These are phyloP conservation scores for Protomyctophum bolini DNA, from an alignment of 2,113 vertebrate genomes.

Conservation along the genomic window DNA sequence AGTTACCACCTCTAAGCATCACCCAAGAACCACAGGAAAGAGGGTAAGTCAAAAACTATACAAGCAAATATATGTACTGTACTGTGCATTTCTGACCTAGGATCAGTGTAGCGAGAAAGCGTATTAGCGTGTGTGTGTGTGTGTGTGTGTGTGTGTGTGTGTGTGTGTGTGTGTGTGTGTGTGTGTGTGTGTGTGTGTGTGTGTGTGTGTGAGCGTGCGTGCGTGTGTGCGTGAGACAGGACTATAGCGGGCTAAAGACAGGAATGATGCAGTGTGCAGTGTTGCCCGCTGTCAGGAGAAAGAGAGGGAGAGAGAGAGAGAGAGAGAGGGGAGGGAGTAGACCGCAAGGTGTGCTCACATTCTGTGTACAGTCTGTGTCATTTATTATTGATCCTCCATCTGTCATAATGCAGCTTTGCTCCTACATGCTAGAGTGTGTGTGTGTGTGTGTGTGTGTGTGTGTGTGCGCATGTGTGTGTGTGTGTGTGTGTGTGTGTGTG, in stretches of 20 bases:
- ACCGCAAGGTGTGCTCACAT: constrained; percentile 40
- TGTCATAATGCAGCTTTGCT: constrained; percentile 41
- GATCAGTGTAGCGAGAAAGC: too few species aligned
- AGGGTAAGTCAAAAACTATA: constrained; percentile 56
- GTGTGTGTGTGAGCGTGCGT: constrained; percentile 10
- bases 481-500: too few species aligned
- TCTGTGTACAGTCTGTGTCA: constrained; percentile 26
- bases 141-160: too few species aligned
- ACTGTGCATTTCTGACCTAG: too few species aligned
- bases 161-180: too few species aligned
- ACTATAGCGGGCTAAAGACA: constrained; percentile 20
- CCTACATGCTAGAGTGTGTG: neutral
- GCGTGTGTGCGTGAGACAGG: constrained; percentile 17
- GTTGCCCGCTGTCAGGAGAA: constrained; percentile 22
- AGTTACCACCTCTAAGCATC: constrained; percentile 53
- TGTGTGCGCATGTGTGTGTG: too few species aligned
- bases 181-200: neutral
- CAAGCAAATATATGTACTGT: neutral
- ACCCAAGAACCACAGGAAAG: constrained; percentile 35
- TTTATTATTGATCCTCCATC: constrained; percentile 60
- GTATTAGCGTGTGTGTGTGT: too few species aligned
- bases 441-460: neutral
- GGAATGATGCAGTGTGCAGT: constrained; percentile 39
- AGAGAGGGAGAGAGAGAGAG: constrained; percentile 30
- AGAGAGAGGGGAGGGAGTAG: constrained; percentile 32